Evolutionary conservation across 2,113 vertebrate genomes (phyloP), one percentile per base, ranked within the genome.

Genomic region (Centropus bengalensis): DNA sequence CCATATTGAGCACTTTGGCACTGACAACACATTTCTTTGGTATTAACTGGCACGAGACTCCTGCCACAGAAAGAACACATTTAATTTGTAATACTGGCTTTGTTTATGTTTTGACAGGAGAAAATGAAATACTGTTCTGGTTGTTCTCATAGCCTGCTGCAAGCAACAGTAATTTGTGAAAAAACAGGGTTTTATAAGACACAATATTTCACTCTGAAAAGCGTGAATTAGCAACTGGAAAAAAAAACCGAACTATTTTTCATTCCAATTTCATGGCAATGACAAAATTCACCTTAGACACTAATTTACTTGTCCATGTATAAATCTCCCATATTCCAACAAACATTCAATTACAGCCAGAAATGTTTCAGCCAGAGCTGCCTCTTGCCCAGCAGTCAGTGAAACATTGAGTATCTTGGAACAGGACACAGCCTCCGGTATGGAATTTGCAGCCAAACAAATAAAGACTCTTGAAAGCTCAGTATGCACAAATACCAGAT

Each of bases 271-370:
- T 81, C 89, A 54, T 5, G 12, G 73, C 56, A 64, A 88, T 86
- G 89, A 86, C 82, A 91, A 90, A 88, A 94, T 93, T 86, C 82
- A 95, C 94, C 89, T 97, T 10, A 88, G 86, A 77, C 91, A 75
- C 68, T 91, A 83, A 95, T 96, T 92, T 86, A 83, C 68, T 89
- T 52, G 84, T 63, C 78, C 58, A 0, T 67, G 76, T 91, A 70
- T 77, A 88, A 94, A 91, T 91, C 64, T 91, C 42, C 28, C 69
- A 10, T 13, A 27, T 40, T 91, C 82, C 91, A 95, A 70, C 67
- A 89, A 95, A 94, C 52, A 93, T 10, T 77, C 32, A 40, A n/a
- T 55, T 88, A 30, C 30, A 94, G 89, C 75, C 93, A 93, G 85
- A 26, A 88, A 63, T 11, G 79, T 60, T 70, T 7, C 82, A 86